Conservation (phyloP, 2,888 invertebrate species). For the Hylaea fasciaria region DNA sequence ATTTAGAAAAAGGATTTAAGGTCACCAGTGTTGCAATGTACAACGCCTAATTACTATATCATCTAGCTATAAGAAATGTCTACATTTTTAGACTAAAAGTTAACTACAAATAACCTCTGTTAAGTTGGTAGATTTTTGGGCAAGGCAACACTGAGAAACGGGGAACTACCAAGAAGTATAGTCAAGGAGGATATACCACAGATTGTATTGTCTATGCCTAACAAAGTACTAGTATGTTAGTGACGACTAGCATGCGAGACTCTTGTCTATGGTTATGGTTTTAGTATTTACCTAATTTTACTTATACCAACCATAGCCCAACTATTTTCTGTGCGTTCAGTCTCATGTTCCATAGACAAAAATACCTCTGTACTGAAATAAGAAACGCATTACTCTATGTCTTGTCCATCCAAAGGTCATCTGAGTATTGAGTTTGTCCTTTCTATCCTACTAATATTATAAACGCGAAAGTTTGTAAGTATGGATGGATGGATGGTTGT, state of each 20-base stretch:
- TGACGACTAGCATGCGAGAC: constrained; percentile 76
- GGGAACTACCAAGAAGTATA: constrained; percentile 56
- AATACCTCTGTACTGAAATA: too few species aligned
- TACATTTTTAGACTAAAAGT: constrained; percentile 23
- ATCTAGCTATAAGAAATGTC: constrained; percentile 27
- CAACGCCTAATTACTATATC: constrained; percentile 13
- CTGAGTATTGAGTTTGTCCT: too few species aligned
- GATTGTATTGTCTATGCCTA: constrained; percentile 58
- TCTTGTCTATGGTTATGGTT: constrained; percentile 60
- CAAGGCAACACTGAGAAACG: constrained; percentile 68
- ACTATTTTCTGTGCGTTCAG: constrained; percentile 57
- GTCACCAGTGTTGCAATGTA: constrained; percentile 50
- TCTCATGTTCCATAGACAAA: constrained; percentile 60
- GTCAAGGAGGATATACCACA: constrained; percentile 48
- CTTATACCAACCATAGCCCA: constrained; percentile 72
- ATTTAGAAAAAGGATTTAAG: constrained; percentile 21
- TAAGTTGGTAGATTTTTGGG: constrained; percentile 30
- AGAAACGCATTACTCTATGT: too few species aligned
- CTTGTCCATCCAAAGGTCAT: too few species aligned
- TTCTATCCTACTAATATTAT: too few species aligned
- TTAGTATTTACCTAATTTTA: constrained; percentile 52
- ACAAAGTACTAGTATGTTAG: constrained; percentile 68
- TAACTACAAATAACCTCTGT: constrained; percentile 23
- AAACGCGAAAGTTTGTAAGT: too few species aligned
- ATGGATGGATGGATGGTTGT: too few species aligned